These are phyloP conservation scores for Dendrolimus punctatus DNA, from an alignment of 1,140 invertebrate species.

Conservation along the genomic window DNA sequence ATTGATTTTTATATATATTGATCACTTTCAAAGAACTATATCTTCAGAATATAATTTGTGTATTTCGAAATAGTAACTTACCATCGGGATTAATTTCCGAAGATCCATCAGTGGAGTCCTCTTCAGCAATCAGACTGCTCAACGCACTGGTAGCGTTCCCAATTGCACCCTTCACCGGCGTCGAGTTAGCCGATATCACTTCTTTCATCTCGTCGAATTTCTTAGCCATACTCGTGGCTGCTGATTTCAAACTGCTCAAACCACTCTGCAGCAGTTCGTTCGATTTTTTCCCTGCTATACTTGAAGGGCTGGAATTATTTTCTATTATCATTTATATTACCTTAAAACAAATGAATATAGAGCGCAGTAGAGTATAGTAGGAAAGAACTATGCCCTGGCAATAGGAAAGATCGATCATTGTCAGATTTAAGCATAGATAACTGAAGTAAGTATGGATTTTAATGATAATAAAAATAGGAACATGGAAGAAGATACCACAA, in stretches of 20 bases:
- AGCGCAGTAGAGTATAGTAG: too few relatives aligned
- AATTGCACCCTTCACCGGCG: slow-evolving; percentile 80
- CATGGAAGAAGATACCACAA: too few relatives aligned
- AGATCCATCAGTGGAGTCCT: slow-evolving; percentile 59
- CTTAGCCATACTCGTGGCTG: slow-evolving; percentile 87
- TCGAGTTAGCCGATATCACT: slow-evolving; percentile 89
- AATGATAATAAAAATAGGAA: too few relatives aligned
- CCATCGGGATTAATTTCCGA: slow-evolving; percentile 66
- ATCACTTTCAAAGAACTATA: too few relatives aligned
- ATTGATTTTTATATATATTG: too few relatives aligned
- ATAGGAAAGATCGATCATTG: too few relatives aligned
- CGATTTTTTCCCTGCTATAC: slow-evolving; percentile 89
- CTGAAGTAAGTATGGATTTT: too few relatives aligned
- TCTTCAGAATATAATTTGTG: too few relatives aligned
- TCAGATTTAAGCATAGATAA: too few relatives aligned
- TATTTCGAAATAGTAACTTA: slow-evolving; percentile 15
- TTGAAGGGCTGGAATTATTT: slow-evolving; percentile 78
- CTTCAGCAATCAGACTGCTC: slow-evolving; percentile 50
- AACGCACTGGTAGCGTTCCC: slow-evolving; percentile 53
- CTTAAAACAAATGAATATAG: not conserved
- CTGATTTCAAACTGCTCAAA: slow-evolving; percentile 88
- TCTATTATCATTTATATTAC: not conserved
- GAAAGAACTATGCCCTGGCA: too few relatives aligned
- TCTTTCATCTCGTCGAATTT: slow-evolving; percentile 96
- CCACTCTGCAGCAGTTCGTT: slow-evolving; percentile 90